Base-by-base conservation (phyloP, 2,113 vertebrate genomes). In the Pholis gunnellus region DNA sequence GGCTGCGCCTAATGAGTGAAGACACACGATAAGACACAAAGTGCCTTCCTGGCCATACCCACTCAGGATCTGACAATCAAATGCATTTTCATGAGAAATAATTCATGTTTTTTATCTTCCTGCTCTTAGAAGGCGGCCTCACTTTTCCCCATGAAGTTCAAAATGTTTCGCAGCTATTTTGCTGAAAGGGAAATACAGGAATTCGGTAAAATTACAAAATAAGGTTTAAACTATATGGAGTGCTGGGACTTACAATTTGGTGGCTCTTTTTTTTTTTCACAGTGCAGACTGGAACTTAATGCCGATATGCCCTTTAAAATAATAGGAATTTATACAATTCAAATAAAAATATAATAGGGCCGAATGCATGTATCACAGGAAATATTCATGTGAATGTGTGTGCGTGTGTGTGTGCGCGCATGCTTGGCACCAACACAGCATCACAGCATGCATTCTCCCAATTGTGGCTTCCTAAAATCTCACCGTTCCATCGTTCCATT, bases 1-100 rank as follows among this genome's bases (percentile, higher is more conserved):
- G 75, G 72, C 61, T 75, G 77, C 6, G 5, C 42, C 75, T 79
- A 72, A 78, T 69, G 81, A 89, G 72, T 86, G 75, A 87, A 86
- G 52, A 64, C 70, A 72, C 59, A 66, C 0, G 9, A 80, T 68
- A 70, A 76, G 63, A 82, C 65, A 44, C 22, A 52, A 61, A 72
- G 88, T 82, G 69, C 70, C 71, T 67, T 65, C 67, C 36, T 69
- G 64, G 50, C 9, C 61, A 59, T 54, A 25, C 13, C 68, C 25
- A 61, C 67, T 71, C 18, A 14, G 18, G 18, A 0, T 38, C 38
- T 63, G 66, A 34, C 29, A 70, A 83, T 59, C 29, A 64, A 72
- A 84, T 40, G 60, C 42, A 54, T 46, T 82, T 71, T 52, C 36
- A 61, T 57, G n/a, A 44, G 18, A 84, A 71, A 63, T 75, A 73